phyloP scores from a whole-genome alignment of 2,797 vertebrate genomes.

The Amniataba percoides region DNA sequence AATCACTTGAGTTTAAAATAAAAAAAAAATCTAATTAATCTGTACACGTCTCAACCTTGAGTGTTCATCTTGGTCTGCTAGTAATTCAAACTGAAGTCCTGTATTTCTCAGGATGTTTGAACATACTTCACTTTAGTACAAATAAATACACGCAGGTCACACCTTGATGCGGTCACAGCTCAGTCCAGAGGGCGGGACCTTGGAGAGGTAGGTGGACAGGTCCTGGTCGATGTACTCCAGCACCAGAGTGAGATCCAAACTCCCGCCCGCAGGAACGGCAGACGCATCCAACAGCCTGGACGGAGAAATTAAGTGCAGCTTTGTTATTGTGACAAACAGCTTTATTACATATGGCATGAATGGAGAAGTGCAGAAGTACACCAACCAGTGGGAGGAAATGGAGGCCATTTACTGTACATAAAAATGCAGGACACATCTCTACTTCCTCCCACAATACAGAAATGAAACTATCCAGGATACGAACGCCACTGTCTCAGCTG shows the following conservation, averaged over 20 bases:
- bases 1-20: no score
- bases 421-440: no score
- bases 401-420: no score
- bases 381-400: no score
- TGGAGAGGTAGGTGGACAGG: conserved; percentile 81
- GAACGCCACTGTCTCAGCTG: no score
- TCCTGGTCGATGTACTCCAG: conserved; percentile 88
- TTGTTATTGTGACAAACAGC: no score
- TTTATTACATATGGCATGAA: background rate
- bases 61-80: background rate
- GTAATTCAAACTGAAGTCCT: background rate
- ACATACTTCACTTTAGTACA: no score
- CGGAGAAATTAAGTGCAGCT: background rate
- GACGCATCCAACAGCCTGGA: conserved; percentile 82
- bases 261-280: conserved; percentile 46
- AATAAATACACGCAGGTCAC: conserved; percentile 1
- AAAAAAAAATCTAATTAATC: background rate
- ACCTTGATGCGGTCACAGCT: conserved; percentile 80
- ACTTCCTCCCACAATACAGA: no score
- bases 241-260: conserved; percentile 83
- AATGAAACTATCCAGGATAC: no score
- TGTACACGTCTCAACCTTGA: background rate
- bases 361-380: no score
- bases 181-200: conserved; percentile 75
- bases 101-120: background rate